phyloP scores from a whole-genome alignment of 2,888 invertebrate species.

The Pterostichus niger region DNA sequence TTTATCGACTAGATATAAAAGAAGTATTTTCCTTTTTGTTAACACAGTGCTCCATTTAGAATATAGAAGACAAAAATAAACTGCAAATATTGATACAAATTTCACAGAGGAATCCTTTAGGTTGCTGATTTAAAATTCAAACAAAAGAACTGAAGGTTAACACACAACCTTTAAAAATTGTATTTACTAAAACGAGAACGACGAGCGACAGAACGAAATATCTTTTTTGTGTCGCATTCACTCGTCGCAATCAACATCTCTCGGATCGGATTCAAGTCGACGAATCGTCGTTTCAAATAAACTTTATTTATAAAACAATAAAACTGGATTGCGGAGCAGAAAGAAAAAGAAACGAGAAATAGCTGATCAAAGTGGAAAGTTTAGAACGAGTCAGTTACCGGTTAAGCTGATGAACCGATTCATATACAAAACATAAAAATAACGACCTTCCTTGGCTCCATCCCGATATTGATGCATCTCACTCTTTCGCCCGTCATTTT shows the following conservation, averaged over 20 bases:
- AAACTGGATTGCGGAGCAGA: constrained; percentile 37
- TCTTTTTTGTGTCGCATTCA: constrained; percentile 34
- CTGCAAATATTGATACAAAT: constrained; percentile 42
- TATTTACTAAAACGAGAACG: constrained; percentile 36
- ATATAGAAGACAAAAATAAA: constrained; percentile 15
- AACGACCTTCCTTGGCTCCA: constrained; percentile 15
- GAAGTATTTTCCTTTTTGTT: not conserved
- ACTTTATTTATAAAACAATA: constrained; percentile 64
- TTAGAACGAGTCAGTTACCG: constrained; percentile 11
- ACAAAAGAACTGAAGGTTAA: constrained; percentile 42
- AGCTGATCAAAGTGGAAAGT: constrained; percentile 62
- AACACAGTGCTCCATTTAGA: constrained; percentile 1
- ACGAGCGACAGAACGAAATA: constrained; percentile 27
- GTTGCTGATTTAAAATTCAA: constrained; percentile 47
- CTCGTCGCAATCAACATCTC: constrained; percentile 49
- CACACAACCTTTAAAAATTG: constrained; percentile 49
- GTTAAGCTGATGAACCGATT: constrained; percentile 59
- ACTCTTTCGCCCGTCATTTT: not conserved
- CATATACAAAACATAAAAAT: constrained; percentile 64
- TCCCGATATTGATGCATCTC: not conserved
- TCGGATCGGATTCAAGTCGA: constrained; percentile 25
- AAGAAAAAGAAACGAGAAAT: constrained; percentile 51
- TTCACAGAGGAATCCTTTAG: constrained; percentile 26
- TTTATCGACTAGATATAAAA: too few relatives aligned
- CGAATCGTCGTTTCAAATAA: constrained; percentile 52